Evolutionary conservation across 2,113 vertebrate genomes (phyloP).

Genomic region (Scatophagus argus): DNA sequence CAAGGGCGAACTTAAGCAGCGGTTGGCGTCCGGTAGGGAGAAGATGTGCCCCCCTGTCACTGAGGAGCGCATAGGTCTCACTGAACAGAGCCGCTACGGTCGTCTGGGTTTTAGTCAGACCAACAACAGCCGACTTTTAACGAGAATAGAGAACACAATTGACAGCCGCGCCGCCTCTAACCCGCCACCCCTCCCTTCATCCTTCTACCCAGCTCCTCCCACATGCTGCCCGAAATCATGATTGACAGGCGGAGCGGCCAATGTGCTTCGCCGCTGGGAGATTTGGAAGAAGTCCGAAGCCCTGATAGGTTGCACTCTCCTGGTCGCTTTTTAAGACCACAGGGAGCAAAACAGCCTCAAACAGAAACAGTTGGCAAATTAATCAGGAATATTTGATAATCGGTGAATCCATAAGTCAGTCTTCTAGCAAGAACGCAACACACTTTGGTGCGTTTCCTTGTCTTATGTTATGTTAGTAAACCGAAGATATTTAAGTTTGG

Average conservation of each 20-base stretch:
- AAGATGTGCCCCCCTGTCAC: background rate
- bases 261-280: slow-evolving; percentile 39
- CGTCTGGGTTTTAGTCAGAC: background rate
- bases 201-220: slow-evolving; percentile 48
- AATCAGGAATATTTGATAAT: background rate
- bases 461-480: background rate
- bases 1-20: slow-evolving; percentile 14
- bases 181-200: slow-evolving; percentile 34
- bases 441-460: background rate
- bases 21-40: background rate
- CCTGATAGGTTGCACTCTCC: slow-evolving; percentile 44
- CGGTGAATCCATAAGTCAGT: background rate
- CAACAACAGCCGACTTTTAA: slow-evolving; percentile 70
- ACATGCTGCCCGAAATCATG: slow-evolving; percentile 39
- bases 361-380: background rate
- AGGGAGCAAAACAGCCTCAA: background rate
- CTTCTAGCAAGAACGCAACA: background rate
- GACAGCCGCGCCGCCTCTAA: slow-evolving; percentile 75
- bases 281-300: background rate
- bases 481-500: background rate
- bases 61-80: background rate
- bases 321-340: background rate
- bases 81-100: background rate
- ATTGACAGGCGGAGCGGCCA: slow-evolving; percentile 67
- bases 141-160: slow-evolving; percentile 68